These are phyloP conservation scores for Uria lomvia DNA, from an alignment of 2,113 vertebrate genomes.

Conservation along the genomic window DNA sequence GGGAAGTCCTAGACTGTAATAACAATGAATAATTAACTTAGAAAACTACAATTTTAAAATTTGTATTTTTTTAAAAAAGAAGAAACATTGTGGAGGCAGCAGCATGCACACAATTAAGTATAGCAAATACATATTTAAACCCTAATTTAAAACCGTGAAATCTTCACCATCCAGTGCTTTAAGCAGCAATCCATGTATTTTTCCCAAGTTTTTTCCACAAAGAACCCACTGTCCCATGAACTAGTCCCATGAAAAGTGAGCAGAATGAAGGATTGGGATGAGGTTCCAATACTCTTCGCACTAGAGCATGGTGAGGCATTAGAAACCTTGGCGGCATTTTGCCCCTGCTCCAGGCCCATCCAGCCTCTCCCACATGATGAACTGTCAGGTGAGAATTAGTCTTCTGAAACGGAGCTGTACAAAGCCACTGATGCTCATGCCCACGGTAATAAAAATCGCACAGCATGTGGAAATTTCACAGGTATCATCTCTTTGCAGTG, in stretches of 20 bases:
- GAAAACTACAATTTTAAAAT: background rate
- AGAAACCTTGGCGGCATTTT: background rate
- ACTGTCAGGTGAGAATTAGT: background rate
- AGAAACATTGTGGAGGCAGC: background rate
- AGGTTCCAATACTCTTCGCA: background rate
- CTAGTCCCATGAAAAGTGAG: rapidly evolving
- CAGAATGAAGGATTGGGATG: background rate
- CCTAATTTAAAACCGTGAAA: background rate
- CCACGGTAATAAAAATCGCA: background rate
- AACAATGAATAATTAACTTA: background rate
- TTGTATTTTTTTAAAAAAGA: background rate
- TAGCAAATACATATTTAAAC: background rate
- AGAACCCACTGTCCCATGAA: background rate
- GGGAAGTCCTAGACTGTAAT: background rate
- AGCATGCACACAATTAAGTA: background rate
- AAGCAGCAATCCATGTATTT: rapidly evolving
- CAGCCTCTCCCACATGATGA: rapidly evolving
- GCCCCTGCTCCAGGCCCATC: background rate
- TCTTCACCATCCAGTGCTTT: background rate
- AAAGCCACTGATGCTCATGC: background rate
- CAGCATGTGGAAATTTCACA: rapidly evolving
- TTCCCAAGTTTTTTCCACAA: background rate
- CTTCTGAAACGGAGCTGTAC: background rate
- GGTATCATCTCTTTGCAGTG: rapidly evolving
- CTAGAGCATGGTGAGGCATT: rapidly evolving